These are phyloP conservation scores for Cheilosia vernalis DNA, from an alignment of 2,888 invertebrate genomes.

Conservation along the genomic window DNA sequence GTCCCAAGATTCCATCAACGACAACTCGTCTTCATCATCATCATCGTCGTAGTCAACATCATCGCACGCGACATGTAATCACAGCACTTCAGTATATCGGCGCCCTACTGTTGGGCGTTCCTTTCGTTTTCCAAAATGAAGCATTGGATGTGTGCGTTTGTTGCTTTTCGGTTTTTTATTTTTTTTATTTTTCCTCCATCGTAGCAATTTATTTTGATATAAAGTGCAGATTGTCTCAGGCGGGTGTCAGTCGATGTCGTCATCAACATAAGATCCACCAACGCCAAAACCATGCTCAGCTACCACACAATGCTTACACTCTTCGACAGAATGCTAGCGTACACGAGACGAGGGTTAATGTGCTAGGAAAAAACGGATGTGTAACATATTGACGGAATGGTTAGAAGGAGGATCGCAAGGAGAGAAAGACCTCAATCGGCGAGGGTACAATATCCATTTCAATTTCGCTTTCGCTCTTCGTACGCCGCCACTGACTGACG, in stretches of 20 bases:
- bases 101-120: slow-evolving; percentile 31
- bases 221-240: slow-evolving; percentile 74
- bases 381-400: slow-evolving; percentile 73
- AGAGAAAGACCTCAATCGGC: slow-evolving; percentile 32
- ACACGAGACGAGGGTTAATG: slow-evolving; percentile 58
- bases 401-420: slow-evolving; percentile 47
- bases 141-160: neutral
- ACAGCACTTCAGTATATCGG: slow-evolving; percentile 62
- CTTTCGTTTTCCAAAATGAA: slow-evolving; percentile 52
- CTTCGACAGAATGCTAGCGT: neutral
- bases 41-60: slow-evolving; percentile 33
- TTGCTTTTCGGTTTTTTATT: neutral
- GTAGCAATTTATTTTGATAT: slow-evolving; percentile 72
- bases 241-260: slow-evolving; percentile 73
- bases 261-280: slow-evolving; percentile 48
- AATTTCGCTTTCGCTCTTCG: slow-evolving; percentile 51
- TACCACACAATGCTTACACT: neutral
- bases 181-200: slow-evolving; percentile 19
- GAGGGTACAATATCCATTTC: slow-evolving; percentile 61
- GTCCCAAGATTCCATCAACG: slow-evolving; percentile 61
- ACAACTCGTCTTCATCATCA: slow-evolving; percentile 69
- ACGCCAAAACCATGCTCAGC: neutral
- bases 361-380: slow-evolving; percentile 64
- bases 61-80: slow-evolving; percentile 72
- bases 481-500: neutral